Conservation (phyloP, 1,140 invertebrate genomes). For the Drosophila yakuba region DNA sequence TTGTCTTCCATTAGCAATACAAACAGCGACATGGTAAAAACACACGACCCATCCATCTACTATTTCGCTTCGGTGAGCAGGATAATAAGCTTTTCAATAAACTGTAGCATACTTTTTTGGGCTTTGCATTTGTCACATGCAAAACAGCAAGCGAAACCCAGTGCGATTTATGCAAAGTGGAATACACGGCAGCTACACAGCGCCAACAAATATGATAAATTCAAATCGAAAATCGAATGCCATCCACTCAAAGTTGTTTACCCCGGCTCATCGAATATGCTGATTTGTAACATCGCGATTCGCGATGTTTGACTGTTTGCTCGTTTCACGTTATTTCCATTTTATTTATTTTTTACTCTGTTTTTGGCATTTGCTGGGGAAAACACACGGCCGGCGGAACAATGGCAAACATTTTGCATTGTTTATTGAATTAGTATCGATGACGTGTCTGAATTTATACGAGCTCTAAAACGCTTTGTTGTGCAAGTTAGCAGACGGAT, state of each 20-base stretch:
- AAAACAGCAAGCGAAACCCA: constrained; percentile 22
- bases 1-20: constrained; percentile 69
- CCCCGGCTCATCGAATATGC: constrained; percentile 37
- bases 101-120: constrained; percentile 52
- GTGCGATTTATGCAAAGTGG: constrained; percentile 44
- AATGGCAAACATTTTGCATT: constrained; percentile 55
- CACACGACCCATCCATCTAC: constrained; percentile 3
- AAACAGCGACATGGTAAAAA: constrained; percentile 43
- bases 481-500: constrained; percentile 14
- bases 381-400: constrained; percentile 27
- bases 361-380: constrained; percentile 5
- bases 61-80: constrained; percentile 19
- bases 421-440: constrained; percentile 74
- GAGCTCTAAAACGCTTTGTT: constrained; percentile 12
- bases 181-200: constrained; percentile 8
- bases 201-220: constrained; percentile 55
- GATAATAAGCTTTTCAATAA: constrained; percentile 66
- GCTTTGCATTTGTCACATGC: constrained; percentile 59
- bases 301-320: constrained; percentile 36
- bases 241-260: constrained; percentile 52
- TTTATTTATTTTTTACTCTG: neutral
- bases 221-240: constrained; percentile 63
- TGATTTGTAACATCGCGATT: constrained; percentile 42
- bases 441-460: constrained; percentile 45
- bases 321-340: constrained; percentile 52